Base-by-base conservation (phyloP, 2,113 vertebrate species). In the Nothocercus julius region DNA sequence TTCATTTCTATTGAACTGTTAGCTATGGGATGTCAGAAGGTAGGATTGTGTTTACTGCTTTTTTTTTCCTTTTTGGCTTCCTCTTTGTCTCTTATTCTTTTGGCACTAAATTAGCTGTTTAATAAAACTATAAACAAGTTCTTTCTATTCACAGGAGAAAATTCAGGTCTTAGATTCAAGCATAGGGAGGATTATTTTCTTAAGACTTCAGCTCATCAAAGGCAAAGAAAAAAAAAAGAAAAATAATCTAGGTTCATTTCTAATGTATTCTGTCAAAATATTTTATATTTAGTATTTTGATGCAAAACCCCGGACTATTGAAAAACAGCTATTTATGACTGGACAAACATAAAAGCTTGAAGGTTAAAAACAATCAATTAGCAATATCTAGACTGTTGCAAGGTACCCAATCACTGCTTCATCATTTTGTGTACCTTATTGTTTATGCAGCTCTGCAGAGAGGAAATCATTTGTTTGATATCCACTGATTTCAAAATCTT, bases 101-200 rank as follows among this genome's bases (percentile, higher is more conserved):
- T 17, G 70, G 28, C 51, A 53, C 47, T 90, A 53, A 44, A 40
- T 84, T 87, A 91, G 70, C 61, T 34, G 7, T 77, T 89, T 91
- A 81, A 70, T 28, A 17, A 81, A 87, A 89, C 21, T 51, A 7
- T 44, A 89, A 80, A 34, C 12, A 73, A 38, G 20, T 75, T 42
- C 44, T 56, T 74, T 75, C 63, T 85, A 36, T 75, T 79, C 77
- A 83, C 34, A 47, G 30, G 36, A 94, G 83, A 92, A 89, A 90
- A 94, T 3, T 2, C 58, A 79, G 12, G 44, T 84, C 62, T 92
- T 44, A 62, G 34, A 82, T 82, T 86, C 58, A 79, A 47, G 47
- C 34, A 45, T 28, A 73, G 32, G 82, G n/a, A 58, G 22, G 32
- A 84, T 89, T 95, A 92, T 86, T 93, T 95, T 86, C 58, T 92